Evolutionary conservation across 2,888 invertebrate genomes (phyloP), one percentile per base, ranked within the genome.

Genomic region (Watsonalla binaria): DNA sequence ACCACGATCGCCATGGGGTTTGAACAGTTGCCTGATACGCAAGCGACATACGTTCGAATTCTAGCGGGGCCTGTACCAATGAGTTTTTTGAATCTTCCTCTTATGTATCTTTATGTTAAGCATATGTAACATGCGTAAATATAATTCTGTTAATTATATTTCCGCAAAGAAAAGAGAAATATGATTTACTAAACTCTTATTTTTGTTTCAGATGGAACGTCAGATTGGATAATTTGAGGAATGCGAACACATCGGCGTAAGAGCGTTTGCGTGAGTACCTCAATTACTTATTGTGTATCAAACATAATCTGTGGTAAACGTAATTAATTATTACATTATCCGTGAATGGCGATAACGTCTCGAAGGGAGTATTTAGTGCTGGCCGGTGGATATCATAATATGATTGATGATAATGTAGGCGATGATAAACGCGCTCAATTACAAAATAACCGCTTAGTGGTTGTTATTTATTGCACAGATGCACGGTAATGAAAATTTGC

Each of bases 181-280:
- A 2, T 24, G 24, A 11, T 5, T 45, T n/a, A 51, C n/a, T 55
- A 5, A 56, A 47, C 47, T 57, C 61, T 55, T 61, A 69, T 63
- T 62, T 62, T 80, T 84, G 72, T 86, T 87, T 54, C 87, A 90
- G 90, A 84, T 88, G 80, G 68, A 67, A 60, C 66, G 68, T 66
- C 70, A 78, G 74, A 70, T 66, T 64, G 67, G 70, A 78, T 79
- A 77, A 77, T 76, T 73, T 80, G 76, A 86, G 90, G 85, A 85
- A 90, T 89, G 90, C 82, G 73, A 85, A 81, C 73, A 79, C 76
- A 72, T 69, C 70, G 82, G 79, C 72, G 71, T 72, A 62, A 76
- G 68, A 76, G 81, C 75, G 76, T 74, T 69, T 78, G 87, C 81
- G 90, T 90, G 69, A 90, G 90, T 89, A 62, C 56, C 56, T 7